Percentiles rank a stretch among this genome's conserved stretches.
These are phyloP conservation scores for Eupithecia inturbata DNA, from an alignment of 2,888 invertebrate genomes.

Conservation along the genomic window DNA sequence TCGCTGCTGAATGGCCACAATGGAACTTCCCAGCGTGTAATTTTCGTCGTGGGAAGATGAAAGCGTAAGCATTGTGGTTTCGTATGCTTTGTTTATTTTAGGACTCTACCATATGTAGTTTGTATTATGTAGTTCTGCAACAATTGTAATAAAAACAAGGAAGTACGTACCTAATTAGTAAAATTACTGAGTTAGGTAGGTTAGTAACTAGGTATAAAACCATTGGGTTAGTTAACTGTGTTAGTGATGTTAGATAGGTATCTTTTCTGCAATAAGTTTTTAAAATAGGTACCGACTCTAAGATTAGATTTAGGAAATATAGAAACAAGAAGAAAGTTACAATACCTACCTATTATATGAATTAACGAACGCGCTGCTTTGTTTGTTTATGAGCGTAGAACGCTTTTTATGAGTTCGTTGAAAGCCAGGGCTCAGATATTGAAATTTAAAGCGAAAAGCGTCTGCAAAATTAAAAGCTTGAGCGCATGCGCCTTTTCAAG, in stretches of 20 bases:
- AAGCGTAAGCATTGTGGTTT: slow-evolving; percentile 73
- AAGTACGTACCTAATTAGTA: neutral
- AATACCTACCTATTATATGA: neutral
- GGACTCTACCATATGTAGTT: too few species aligned
- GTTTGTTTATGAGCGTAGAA: neutral
- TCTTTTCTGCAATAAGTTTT: neutral
- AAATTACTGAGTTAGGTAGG: neutral
- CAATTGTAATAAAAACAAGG: neutral
- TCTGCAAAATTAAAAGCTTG: slow-evolving; percentile 22
- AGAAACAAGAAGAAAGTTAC: neutral
- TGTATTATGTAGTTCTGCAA: neutral
- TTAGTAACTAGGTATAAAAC: neutral
- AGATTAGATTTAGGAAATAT: neutral
- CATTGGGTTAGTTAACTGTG: neutral
- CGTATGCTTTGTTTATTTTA: slow-evolving; percentile 54
- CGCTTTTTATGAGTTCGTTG: neutral
- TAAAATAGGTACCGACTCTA: neutral
- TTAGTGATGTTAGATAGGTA: neutral
- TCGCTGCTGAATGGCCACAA: slow-evolving; percentile 68
- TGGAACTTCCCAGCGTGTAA: slow-evolving; percentile 71
- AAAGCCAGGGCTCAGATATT: slow-evolving; percentile 10
- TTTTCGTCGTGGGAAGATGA: slow-evolving; percentile 78
- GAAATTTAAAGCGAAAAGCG: slow-evolving; percentile 23
- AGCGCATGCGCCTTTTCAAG: slow-evolving; percentile 35
- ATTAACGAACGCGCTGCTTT: neutral